Evolutionary conservation across 1,140 invertebrate genomes (phyloP).

Genomic region (Rhagoletis pomonella): DNA sequence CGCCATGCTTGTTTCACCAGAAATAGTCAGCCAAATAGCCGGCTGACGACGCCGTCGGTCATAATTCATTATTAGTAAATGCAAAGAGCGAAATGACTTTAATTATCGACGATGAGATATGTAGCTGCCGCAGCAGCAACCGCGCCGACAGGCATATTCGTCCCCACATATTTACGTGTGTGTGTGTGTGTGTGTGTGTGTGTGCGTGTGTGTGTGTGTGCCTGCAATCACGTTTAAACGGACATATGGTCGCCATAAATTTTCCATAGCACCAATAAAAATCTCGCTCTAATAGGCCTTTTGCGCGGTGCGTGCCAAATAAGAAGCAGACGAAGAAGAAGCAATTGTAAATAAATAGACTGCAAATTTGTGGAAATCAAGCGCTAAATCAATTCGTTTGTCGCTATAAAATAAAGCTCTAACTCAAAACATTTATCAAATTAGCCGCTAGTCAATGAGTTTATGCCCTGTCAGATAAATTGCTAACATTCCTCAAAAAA

Average conservation of each 20-base stretch:
- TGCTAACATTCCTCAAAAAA: no score
- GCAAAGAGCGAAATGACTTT: slow-evolving; percentile 8
- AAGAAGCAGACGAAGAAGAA: not conserved
- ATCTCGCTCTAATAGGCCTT: not conserved
- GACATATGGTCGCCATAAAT: slow-evolving; percentile 17
- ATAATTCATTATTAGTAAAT: slow-evolving; percentile 42
- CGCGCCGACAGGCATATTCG: not conserved
- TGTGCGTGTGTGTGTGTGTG: not conserved
- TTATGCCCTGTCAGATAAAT: not conserved
- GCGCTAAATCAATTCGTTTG: not conserved
- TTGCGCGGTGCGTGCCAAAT: not conserved
- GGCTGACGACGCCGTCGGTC: not conserved
- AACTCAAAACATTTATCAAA: not conserved
- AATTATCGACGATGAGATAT: not conserved
- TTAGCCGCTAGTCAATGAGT: not conserved
- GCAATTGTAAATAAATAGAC: not conserved
- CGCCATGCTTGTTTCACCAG: not conserved
- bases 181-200: not conserved
- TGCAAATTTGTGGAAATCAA: not conserved
- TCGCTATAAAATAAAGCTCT: not conserved
- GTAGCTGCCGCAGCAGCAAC: not conserved
- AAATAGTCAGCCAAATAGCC: not conserved
- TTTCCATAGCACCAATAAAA: slow-evolving; percentile 18
- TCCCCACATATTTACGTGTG: not conserved
- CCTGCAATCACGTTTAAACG: not conserved